Percentiles rank a stretch among this genome's conserved stretches.
Evolutionary conservation across 1,140 invertebrate genomes (phyloP).

Genomic region (Spodoptera frugiperda): DNA sequence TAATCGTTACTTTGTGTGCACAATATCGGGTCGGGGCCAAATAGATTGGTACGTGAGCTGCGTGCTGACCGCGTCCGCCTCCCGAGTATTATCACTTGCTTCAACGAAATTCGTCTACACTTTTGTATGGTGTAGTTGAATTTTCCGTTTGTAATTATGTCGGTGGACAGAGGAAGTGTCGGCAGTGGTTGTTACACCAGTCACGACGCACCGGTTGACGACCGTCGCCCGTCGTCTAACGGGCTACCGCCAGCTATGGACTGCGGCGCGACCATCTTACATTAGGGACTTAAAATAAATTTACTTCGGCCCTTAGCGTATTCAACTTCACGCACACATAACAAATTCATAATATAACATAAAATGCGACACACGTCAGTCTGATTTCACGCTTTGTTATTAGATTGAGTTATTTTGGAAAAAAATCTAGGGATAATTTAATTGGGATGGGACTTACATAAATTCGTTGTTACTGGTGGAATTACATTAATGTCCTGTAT

Average conservation of each 20-base stretch:
- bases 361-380: no score
- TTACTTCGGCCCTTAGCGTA: conserved; percentile 47
- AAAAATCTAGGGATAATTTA: no score
- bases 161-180: conserved; percentile 76
- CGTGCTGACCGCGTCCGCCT: conserved; percentile 59
- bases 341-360: neutral
- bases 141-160: conserved; percentile 84
- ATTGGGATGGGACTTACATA: no score
- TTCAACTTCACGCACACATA: conserved; percentile 36
- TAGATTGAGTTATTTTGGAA: no score
- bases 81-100: conserved; percentile 56
- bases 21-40: conserved; percentile 78
- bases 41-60: conserved; percentile 80
- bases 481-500: neutral
- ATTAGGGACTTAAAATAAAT: conserved; percentile 65
- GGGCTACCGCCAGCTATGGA: conserved; percentile 70
- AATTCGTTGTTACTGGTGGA: no score
- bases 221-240: conserved; percentile 67
- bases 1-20: conserved; percentile 83
- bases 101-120: conserved; percentile 73
- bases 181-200: conserved; percentile 71
- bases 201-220: conserved; percentile 74
- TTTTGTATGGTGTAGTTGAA: conserved; percentile 76
- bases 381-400: no score
- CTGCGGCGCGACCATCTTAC: conserved; percentile 69